Percentiles rank a stretch among this genome's conserved stretches.
These are phyloP conservation scores for Cantharis rustica DNA, from an alignment of 2,888 invertebrate species.

Conservation along the genomic window DNA sequence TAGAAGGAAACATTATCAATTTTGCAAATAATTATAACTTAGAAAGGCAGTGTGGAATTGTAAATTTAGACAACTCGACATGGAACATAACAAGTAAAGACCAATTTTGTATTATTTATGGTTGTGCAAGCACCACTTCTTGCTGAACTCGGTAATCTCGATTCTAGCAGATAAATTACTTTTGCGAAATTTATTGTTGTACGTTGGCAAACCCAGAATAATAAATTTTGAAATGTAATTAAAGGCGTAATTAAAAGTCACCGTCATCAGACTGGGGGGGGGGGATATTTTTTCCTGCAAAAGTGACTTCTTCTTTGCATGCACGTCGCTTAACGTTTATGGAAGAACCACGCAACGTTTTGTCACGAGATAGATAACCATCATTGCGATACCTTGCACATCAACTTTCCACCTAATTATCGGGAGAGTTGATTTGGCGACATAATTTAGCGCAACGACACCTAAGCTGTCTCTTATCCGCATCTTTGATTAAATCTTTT, in stretches of 20 bases:
- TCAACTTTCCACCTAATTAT: constrained; percentile 49
- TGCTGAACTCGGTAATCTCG: neutral
- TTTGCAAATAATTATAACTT: neutral
- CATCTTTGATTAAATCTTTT: constrained; percentile 49
- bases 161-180: neutral
- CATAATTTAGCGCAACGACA: constrained; percentile 47
- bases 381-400: constrained; percentile 38
- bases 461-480: constrained; percentile 47
- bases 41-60: neutral
- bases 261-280: neutral
- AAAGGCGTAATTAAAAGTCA: neutral
- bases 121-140: neutral
- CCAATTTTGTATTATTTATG: neutral
- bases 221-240: neutral
- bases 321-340: constrained; percentile 2
- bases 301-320: neutral
- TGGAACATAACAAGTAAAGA: neutral
- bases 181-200: neutral
- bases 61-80: neutral
- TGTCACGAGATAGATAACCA: constrained; percentile 42
- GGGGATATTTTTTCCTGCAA: neutral
- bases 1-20: neutral
- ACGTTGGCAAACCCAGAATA: neutral
- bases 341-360: constrained; percentile 37
- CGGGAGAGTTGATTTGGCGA: constrained; percentile 44